These are phyloP conservation scores for Diaphora mendica DNA, from an alignment of 2,888 invertebrate genomes.

Conservation along the genomic window DNA sequence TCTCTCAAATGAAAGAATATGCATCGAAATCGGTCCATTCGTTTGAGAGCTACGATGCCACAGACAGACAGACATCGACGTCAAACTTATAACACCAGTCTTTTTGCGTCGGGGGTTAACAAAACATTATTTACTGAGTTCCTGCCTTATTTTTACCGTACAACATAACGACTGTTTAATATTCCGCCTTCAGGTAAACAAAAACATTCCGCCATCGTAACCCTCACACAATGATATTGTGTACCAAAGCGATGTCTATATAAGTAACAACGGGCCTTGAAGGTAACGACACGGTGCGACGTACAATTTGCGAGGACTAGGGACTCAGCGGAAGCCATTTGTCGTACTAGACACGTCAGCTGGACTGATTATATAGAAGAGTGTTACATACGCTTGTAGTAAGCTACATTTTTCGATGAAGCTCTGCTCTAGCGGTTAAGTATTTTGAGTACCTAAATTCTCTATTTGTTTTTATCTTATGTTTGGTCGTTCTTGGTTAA, in stretches of 20 bases:
- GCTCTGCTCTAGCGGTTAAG: neutral
- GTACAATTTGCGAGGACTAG: slow-evolving; percentile 21
- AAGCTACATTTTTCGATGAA: neutral
- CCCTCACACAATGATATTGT: neutral
- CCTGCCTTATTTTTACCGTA: neutral
- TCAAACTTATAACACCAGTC: too few species aligned
- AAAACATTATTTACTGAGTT: neutral
- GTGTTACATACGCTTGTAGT: neutral
- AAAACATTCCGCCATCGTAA: neutral
- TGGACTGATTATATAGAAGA: neutral
- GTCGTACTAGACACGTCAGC: slow-evolving; percentile 4
- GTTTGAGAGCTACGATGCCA: too few species aligned
- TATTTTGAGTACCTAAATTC: too few species aligned
- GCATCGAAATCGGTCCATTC: too few species aligned
- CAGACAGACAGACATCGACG: too few species aligned
- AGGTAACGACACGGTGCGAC: slow-evolving; percentile 19
- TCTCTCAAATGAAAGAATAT: too few species aligned
- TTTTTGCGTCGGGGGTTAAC: too few species aligned
- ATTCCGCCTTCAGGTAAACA: neutral
- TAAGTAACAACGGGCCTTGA: slow-evolving; percentile 4
- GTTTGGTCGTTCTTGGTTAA: too few species aligned
- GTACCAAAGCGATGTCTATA: slow-evolving; percentile 4
- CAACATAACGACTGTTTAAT: neutral
- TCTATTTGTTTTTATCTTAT: too few species aligned
- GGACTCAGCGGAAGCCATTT: slow-evolving; percentile 33